Percentiles rank a stretch among this genome's conserved stretches.
These are phyloP conservation scores for Harpagifer antarcticus DNA, from an alignment of 2,797 vertebrate genomes.

Conservation along the genomic window DNA sequence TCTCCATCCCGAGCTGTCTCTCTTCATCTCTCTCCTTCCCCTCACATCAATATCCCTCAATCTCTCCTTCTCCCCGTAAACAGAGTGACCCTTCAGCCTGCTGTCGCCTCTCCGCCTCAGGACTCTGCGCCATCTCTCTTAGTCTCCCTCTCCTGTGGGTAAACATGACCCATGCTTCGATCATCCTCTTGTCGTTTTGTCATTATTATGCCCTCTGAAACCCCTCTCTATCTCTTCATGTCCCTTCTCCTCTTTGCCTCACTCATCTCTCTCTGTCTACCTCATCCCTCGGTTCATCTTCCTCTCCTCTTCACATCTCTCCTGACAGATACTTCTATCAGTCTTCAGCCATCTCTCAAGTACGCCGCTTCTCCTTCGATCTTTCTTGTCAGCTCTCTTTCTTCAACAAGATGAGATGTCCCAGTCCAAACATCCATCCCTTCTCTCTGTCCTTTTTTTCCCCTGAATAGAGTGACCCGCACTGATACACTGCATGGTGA, in stretches of 20 bases:
- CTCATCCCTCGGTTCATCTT: conserved; percentile 47
- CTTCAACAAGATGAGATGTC: conserved; percentile 43
- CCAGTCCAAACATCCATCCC: conserved; percentile 26
- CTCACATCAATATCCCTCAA: conserved; percentile 73
- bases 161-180: conserved; percentile 78
- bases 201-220: conserved; percentile 75
- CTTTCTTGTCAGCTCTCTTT: conserved; percentile 45
- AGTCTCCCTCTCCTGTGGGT: conserved; percentile 71
- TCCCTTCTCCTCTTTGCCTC: conserved; percentile 34
- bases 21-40: conserved; percentile 66
- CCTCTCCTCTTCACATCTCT: conserved; percentile 48
- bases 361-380: conserved; percentile 35
- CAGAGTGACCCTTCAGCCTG: conserved; percentile 75
- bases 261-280: conserved; percentile 34
- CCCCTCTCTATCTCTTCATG: conserved; percentile 53
- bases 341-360: conserved; percentile 62
- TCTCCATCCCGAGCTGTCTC: conserved; percentile 64
- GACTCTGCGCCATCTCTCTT: conserved; percentile 53
- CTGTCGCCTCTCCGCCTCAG: conserved; percentile 56
- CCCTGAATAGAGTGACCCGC: conserved; percentile 2
- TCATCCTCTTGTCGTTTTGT: conserved; percentile 80
- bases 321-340: conserved; percentile 68
- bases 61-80: conserved; percentile 63
- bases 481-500: neutral
- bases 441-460: conserved; percentile 26